Percentiles rank a stretch among this genome's conserved stretches.
These are phyloP conservation scores for Rhaphigaster nebulosa DNA, from an alignment of 2,888 invertebrate genomes.

Conservation along the genomic window DNA sequence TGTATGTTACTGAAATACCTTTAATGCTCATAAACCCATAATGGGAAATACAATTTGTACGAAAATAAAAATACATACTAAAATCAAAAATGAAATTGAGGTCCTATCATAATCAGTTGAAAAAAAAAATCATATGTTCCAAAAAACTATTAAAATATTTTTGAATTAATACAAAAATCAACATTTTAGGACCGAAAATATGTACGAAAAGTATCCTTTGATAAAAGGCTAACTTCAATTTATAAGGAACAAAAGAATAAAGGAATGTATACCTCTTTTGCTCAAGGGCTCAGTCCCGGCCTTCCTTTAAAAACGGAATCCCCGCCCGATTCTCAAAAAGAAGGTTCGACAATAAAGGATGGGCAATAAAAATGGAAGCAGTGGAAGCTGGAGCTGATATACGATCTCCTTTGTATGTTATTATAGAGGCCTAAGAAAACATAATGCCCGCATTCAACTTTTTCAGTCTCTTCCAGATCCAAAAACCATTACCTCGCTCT, in stretches of 20 bases:
- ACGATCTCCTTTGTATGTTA: neutral
- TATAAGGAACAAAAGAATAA: neutral
- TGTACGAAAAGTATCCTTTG: neutral
- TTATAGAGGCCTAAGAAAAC: slow-evolving; percentile 1
- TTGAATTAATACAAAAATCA: too few relatives aligned
- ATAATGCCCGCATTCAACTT: neutral
- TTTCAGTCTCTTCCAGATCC: neutral
- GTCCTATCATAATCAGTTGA: too few relatives aligned
- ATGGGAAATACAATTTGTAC: too few relatives aligned
- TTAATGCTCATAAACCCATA: too few relatives aligned
- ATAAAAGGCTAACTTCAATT: neutral
- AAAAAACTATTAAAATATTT: too few relatives aligned
- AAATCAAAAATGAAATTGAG: too few relatives aligned
- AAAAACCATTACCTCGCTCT: neutral
- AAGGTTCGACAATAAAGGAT: neutral
- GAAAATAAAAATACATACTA: too few relatives aligned
- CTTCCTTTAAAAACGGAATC: neutral
- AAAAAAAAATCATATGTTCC: too few relatives aligned
- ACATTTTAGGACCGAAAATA: neutral
- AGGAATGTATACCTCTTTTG: neutral
- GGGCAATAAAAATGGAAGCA: neutral
- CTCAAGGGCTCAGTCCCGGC: neutral
- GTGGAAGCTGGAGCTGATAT: neutral
- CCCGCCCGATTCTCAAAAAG: neutral
- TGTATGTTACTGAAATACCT: too few relatives aligned